Evolutionary conservation across 2,797 vertebrate genomes (phyloP).

Genomic region (Philypnodon macrostomus): DNA sequence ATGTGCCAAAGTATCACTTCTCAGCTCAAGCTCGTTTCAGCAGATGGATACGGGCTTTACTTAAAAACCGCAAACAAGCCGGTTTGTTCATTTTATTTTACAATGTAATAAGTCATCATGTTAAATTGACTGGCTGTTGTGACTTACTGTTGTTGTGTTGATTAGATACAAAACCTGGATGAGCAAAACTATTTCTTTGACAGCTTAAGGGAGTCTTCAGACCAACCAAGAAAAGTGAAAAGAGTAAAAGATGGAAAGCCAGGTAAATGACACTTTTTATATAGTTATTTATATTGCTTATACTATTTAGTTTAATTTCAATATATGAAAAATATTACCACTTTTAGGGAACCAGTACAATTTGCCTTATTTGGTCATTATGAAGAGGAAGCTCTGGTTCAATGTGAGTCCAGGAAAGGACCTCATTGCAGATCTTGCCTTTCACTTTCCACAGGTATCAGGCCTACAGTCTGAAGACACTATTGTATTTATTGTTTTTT

Average conservation of each 20-base stretch:
- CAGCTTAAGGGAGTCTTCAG: slow-evolving; percentile 81
- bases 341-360: slow-evolving; percentile 58
- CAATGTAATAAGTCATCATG: not conserved
- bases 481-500: not conserved
- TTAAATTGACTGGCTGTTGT: not conserved
- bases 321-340: slow-evolving; percentile 15
- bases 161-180: slow-evolving; percentile 83
- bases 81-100: not conserved
- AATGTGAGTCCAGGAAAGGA: slow-evolving; percentile 88
- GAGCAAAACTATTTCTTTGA: slow-evolving; percentile 93
- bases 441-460: slow-evolving; percentile 93
- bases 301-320: not conserved
- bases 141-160: not conserved
- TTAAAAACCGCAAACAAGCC: slow-evolving; percentile 88
- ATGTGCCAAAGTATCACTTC: slow-evolving; percentile 76
- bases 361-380: slow-evolving; percentile 81
- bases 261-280: not conserved
- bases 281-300: too few relatives aligned
- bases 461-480: not conserved
- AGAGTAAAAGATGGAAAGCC: slow-evolving; percentile 82
- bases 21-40: slow-evolving; percentile 78
- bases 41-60: slow-evolving; percentile 90
- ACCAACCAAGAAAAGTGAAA: slow-evolving; percentile 80
- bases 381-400: slow-evolving; percentile 94
- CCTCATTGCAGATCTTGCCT: slow-evolving; percentile 82